Evolutionary conservation across 2,888 invertebrate genomes (phyloP).

Genomic region (Meteorus colon): DNA sequence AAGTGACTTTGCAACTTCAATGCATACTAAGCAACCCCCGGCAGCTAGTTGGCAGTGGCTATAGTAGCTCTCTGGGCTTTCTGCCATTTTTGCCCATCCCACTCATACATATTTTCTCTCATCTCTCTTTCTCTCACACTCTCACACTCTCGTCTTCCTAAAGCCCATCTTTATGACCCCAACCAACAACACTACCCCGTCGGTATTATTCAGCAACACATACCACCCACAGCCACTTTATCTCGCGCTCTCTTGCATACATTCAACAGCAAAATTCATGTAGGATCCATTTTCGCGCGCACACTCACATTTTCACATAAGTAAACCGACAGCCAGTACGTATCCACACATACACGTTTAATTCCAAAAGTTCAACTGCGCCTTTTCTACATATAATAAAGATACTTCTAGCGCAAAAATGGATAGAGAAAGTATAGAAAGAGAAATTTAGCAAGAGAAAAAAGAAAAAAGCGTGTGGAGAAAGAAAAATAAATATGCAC

Average conservation of each 20-base stretch:
- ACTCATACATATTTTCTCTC: constrained; percentile 37
- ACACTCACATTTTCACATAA: constrained; percentile 24
- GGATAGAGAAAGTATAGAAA: constrained; percentile 48
- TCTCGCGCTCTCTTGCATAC: constrained; percentile 29
- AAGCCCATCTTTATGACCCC: constrained; percentile 64
- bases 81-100: constrained; percentile 46
- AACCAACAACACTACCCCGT: constrained; percentile 55
- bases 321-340: constrained; percentile 26
- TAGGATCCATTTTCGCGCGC: constrained; percentile 32
- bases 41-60: constrained; percentile 44
- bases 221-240: constrained; percentile 38
- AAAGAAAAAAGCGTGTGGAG: constrained; percentile 50
- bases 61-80: constrained; percentile 39
- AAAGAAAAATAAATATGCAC: constrained; percentile 54
- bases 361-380: constrained; percentile 49
- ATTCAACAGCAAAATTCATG: constrained; percentile 48
- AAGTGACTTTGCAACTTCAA: constrained; percentile 71
- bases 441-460: neutral
- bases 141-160: constrained; percentile 51
- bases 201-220: constrained; percentile 47
- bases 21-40: constrained; percentile 71
- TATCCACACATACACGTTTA: constrained; percentile 41
- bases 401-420: constrained; percentile 44
- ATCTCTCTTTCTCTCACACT: constrained; percentile 44
- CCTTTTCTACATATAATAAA: constrained; percentile 35